These are phyloP conservation scores for Neodiprion fabricii DNA, from an alignment of 1,140 invertebrate genomes.

Conservation along the genomic window DNA sequence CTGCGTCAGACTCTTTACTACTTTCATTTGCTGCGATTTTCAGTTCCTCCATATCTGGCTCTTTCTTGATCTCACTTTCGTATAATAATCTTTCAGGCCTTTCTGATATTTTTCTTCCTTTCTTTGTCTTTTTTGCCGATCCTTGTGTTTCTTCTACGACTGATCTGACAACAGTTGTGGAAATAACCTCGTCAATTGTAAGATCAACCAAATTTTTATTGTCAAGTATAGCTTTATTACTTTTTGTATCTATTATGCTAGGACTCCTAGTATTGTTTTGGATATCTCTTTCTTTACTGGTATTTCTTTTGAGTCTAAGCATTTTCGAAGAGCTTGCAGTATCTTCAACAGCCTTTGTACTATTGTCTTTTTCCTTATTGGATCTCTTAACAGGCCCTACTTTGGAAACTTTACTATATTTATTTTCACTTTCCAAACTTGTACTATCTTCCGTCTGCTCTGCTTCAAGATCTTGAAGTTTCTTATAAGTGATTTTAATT, in stretches of 20 bases:
- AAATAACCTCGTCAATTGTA: slow-evolving; percentile 57
- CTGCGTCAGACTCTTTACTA: slow-evolving; percentile 26
- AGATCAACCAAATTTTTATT: slow-evolving; percentile 51
- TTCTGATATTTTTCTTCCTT: slow-evolving; percentile 42
- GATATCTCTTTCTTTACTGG: slow-evolving; percentile 27
- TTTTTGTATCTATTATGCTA: slow-evolving; percentile 27
- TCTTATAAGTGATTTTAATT: slow-evolving; percentile 22
- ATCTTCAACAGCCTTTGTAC: background rate
- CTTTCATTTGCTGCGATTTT: slow-evolving; percentile 38
- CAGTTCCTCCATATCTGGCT: slow-evolving; percentile 43
- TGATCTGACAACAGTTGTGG: slow-evolving; percentile 52
- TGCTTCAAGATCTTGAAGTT: slow-evolving; percentile 27
- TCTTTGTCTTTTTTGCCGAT: slow-evolving; percentile 40
- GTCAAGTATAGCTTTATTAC: slow-evolving; percentile 26
- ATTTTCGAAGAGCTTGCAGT: slow-evolving; percentile 34
- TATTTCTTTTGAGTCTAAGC: slow-evolving; percentile 25
- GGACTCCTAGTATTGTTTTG: slow-evolving; percentile 30
- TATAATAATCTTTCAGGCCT: slow-evolving; percentile 35
- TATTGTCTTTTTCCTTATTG: slow-evolving; percentile 23
- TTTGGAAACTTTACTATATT: slow-evolving; percentile 13
- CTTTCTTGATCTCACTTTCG: slow-evolving; percentile 50
- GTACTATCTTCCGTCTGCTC: slow-evolving; percentile 24
- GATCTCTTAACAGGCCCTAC: slow-evolving; percentile 21
- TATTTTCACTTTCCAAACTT: background rate
- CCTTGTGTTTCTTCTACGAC: slow-evolving; percentile 35